phyloP scores from a whole-genome alignment of 1,140 invertebrate genomes.

The Scylla paramamosain region DNA sequence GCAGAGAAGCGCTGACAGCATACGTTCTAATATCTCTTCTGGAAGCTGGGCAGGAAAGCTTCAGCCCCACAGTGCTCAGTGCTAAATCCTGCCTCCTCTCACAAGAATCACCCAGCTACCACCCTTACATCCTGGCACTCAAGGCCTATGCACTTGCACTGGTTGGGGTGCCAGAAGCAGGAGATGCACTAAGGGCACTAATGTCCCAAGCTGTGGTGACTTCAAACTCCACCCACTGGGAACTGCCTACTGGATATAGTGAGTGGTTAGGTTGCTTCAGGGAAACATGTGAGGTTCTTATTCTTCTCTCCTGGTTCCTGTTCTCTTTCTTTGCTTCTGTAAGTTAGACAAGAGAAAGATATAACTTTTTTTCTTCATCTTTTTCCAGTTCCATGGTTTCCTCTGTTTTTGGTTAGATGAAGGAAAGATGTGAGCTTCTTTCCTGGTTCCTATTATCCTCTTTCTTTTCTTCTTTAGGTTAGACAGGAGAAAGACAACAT shows the following conservation, averaged over 20 bases:
- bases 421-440: no score
- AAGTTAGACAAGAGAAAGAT: no score
- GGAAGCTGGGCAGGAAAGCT: constrained; percentile 3
- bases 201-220: constrained; percentile 71
- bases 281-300: no score
- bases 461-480: no score
- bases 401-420: no score
- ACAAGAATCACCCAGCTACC: neutral
- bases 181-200: constrained; percentile 72
- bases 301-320: neutral
- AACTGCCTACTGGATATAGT: constrained; percentile 47
- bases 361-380: no score
- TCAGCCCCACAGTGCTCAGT: constrained; percentile 35
- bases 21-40: constrained; percentile 39
- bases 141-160: constrained; percentile 81
- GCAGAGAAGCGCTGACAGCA: constrained; percentile 45
- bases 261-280: neutral
- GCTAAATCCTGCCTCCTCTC: constrained; percentile 16
- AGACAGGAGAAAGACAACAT: no score
- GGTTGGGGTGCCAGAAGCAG: constrained; percentile 79
- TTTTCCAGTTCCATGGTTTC: no score
- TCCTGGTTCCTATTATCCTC: no score
- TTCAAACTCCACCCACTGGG: constrained; percentile 81
- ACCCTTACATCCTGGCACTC: constrained; percentile 45
- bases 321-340: no score